Percentiles rank a stretch among this genome's conserved stretches.
Conservation (phyloP, 2,797 vertebrate genomes). For the Sibirionetta formosa region DNA sequence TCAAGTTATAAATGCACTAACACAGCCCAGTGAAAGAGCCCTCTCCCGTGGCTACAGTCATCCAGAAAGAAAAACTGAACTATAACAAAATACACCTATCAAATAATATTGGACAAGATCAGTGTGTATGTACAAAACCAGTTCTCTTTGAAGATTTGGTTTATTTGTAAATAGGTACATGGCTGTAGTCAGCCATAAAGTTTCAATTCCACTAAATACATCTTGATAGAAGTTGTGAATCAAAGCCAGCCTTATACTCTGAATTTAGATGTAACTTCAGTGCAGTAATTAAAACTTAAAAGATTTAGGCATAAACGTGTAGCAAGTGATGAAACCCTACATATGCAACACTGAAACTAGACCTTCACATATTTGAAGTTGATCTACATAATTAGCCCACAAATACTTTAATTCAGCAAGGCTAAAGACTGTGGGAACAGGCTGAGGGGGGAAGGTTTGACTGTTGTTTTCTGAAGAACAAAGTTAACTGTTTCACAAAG, state of each 20-base stretch:
- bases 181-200: background rate
- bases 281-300: background rate
- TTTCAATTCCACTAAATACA: background rate
- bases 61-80: background rate
- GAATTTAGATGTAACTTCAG: background rate
- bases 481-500: background rate
- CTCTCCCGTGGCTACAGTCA: background rate
- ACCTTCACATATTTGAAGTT: background rate
- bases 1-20: background rate
- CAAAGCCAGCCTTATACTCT: background rate
- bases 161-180: background rate
- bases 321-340: background rate
- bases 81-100: background rate
- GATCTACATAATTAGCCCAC: background rate
- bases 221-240: background rate
- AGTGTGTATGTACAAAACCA: background rate
- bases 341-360: background rate
- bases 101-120: background rate
- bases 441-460: background rate
- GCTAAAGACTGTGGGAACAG: background rate
- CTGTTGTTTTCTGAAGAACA: background rate
- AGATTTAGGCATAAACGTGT: background rate
- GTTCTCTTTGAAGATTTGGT: background rate
- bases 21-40: background rate
- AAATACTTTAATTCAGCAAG: background rate